Evolutionary conservation across 2,888 invertebrate genomes (phyloP).

Genomic region (Tetragnatha montana): DNA sequence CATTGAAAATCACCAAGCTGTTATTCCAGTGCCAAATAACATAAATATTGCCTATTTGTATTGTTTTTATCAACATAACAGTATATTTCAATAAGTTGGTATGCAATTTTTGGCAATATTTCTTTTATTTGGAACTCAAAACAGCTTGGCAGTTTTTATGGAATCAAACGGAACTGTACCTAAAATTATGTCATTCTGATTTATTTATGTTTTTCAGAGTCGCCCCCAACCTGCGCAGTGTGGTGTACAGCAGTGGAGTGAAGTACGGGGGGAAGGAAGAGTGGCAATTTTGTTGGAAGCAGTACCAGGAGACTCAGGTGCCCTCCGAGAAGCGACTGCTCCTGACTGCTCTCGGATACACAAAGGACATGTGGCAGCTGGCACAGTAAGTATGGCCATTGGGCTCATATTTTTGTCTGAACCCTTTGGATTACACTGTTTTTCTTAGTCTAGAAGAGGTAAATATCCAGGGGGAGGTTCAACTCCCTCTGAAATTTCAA

Average conservation of each 20-base stretch:
- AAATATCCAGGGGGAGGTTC: no score
- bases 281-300: constrained; percentile 75
- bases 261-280: constrained; percentile 75
- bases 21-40: no score
- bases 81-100: no score
- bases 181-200: neutral
- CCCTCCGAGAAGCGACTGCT: constrained; percentile 75
- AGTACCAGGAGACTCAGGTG: constrained; percentile 74
- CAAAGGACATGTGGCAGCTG: constrained; percentile 74
- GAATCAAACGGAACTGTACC: neutral
- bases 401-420: neutral
- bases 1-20: no score
- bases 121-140: no score
- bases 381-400: constrained; percentile 73
- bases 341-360: constrained; percentile 74
- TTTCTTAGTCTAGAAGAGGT: no score
- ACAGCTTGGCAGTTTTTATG: no score
- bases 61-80: no score
- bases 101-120: no score
- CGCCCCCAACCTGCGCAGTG: constrained; percentile 85
- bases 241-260: constrained; percentile 81
- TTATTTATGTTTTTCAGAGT: constrained; percentile 77
- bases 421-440: no score
- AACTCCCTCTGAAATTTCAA: no score
- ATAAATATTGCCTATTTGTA: no score